phyloP scores from a whole-genome alignment of 2,888 invertebrate genomes.

The Creontiades dilutus region DNA sequence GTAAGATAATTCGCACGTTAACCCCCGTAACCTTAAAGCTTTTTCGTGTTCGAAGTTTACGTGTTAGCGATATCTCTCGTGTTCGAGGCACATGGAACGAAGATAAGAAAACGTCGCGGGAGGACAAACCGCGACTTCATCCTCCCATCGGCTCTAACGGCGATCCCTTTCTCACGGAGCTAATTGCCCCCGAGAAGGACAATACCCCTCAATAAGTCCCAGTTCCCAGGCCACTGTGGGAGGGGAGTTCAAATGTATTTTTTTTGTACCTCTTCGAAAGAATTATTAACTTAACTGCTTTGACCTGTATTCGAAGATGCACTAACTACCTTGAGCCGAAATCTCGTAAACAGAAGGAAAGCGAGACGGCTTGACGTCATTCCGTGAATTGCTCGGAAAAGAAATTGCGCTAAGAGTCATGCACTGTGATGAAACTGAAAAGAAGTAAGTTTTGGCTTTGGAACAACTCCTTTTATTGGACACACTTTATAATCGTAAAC shows the following conservation, averaged over 20 bases:
- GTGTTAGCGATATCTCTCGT: background rate
- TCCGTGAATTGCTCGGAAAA: background rate
- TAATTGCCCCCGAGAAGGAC: conserved; percentile 34
- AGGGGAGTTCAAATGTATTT: background rate
- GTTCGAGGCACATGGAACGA: background rate
- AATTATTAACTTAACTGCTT: conserved; percentile 1
- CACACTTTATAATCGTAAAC: too few species aligned
- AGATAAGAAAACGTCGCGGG: conserved; percentile 18
- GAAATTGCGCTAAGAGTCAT: too few species aligned
- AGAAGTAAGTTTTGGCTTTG: too few species aligned
- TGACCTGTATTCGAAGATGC: background rate
- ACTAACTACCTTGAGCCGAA: background rate
- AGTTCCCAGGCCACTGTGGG: conserved; percentile 10
- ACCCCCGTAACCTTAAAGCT: background rate
- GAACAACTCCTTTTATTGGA: too few species aligned
- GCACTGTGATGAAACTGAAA: background rate
- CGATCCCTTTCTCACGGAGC: conserved; percentile 49
- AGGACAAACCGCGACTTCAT: conserved; percentile 33
- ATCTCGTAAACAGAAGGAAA: background rate
- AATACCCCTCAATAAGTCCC: conserved; percentile 13
- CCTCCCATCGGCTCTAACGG: conserved; percentile 12
- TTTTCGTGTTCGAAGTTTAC: background rate
- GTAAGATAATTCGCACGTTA: conserved; percentile 19
- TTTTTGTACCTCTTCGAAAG: background rate
- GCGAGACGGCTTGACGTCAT: background rate